These are phyloP conservation scores for Lates japonicus DNA, from an alignment of 2,797 vertebrate species.

Conservation along the genomic window DNA sequence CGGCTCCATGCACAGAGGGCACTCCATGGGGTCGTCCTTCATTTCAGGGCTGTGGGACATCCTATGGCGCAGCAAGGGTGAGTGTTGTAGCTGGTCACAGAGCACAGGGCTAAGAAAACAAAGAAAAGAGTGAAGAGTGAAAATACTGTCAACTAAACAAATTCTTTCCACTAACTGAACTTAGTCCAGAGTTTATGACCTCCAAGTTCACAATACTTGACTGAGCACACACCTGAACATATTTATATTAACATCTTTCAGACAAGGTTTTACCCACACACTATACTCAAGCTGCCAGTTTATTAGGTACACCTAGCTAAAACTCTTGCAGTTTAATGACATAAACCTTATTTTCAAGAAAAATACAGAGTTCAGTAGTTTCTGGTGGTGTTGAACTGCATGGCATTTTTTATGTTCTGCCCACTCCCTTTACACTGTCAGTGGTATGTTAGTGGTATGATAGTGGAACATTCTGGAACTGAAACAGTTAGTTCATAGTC, in stretches of 20 bases:
- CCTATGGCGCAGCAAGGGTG: constrained; percentile 77
- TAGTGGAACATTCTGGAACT: neutral
- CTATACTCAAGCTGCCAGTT: neutral
- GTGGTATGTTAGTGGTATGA: no score
- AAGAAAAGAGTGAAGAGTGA: neutral
- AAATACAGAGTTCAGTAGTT: neutral
- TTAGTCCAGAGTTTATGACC: neutral
- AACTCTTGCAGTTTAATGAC: neutral
- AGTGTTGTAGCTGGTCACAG: constrained; percentile 73
- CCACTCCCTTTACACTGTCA: neutral
- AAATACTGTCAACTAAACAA: constrained; percentile 10
- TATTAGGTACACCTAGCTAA: neutral
- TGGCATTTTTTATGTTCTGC: neutral
- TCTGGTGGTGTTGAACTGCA: neutral
- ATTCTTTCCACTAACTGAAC: neutral
- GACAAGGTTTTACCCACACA: neutral
- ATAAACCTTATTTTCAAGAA: neutral
- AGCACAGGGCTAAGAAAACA: constrained; percentile 68
- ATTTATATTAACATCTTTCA: neutral
- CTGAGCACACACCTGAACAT: neutral
- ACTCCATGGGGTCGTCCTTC: constrained; percentile 99
- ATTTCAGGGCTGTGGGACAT: constrained; percentile 99
- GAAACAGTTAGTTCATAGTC: neutral
- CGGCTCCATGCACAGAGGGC: constrained; percentile 99
- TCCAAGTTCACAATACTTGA: constrained; percentile 10